Evolutionary conservation across 64 coral and sea anemone species (phyloP).

Genomic region (Pocillopora damicornis): DNA sequence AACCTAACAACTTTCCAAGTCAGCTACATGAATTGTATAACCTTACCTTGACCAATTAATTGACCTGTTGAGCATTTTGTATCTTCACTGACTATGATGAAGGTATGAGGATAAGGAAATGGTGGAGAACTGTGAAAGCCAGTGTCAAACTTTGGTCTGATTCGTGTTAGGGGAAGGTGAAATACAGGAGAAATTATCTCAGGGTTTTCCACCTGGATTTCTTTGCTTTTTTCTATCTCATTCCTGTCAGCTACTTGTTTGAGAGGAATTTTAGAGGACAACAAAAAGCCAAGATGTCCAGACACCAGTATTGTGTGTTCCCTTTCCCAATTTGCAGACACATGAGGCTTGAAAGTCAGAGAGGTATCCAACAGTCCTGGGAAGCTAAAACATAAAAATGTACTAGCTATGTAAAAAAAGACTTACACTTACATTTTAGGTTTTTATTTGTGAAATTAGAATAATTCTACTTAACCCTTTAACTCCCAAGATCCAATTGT

Average conservation of each 20-base stretch:
- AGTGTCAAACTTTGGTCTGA: conserved; percentile 59
- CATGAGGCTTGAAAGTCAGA: conserved; percentile 73
- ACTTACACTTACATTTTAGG: neutral
- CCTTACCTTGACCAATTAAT: conserved; percentile 85
- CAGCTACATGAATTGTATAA: too few species aligned
- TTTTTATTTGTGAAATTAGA: too few species aligned
- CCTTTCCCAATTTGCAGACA: conserved; percentile 63
- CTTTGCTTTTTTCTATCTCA: conserved; percentile 56
- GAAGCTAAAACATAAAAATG: conserved; percentile 35
- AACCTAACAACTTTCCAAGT: too few species aligned
- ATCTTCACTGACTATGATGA: conserved; percentile 73
- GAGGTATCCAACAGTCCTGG: conserved; percentile 71
- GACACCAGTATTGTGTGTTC: conserved; percentile 61
- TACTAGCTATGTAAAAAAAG: neutral
- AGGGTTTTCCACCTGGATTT: conserved; percentile 47
- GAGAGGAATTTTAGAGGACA: conserved; percentile 74
- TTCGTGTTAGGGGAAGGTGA: conserved; percentile 63
- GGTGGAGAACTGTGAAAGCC: conserved; percentile 71
- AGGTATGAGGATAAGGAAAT: conserved; percentile 79
- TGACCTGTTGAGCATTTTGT: conserved; percentile 74
- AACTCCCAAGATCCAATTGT: too few species aligned
- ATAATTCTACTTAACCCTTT: too few species aligned
- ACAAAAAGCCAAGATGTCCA: conserved; percentile 79
- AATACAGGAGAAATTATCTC: conserved; percentile 93
- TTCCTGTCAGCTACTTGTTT: conserved; percentile 38